These are phyloP conservation scores for Drosophila vallismaia DNA, from an alignment of 2,888 invertebrate species.

Conservation along the genomic window DNA sequence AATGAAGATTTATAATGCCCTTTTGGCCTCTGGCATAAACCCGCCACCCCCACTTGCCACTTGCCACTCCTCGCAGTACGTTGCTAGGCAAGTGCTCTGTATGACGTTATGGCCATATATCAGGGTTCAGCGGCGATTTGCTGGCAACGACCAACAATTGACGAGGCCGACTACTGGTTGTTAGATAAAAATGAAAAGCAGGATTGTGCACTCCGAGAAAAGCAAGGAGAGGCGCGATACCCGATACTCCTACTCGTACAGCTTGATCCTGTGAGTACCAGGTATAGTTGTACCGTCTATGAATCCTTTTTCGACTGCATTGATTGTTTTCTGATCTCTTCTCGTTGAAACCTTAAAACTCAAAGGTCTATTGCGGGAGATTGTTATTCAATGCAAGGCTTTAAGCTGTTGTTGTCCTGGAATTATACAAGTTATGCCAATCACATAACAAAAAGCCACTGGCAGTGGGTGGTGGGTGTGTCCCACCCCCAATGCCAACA, in stretches of 20 bases:
- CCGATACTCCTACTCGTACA: too few species aligned
- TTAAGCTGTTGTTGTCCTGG: constrained; percentile 12
- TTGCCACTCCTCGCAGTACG: not conserved
- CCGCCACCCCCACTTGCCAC: not conserved
- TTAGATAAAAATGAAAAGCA: constrained; percentile 7
- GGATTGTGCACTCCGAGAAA: not conserved
- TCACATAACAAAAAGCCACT: constrained; percentile 68
- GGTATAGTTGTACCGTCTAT: not conserved
- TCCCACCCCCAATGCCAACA: constrained; percentile 31
- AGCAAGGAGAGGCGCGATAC: too few species aligned
- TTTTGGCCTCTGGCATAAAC: constrained; percentile 7
- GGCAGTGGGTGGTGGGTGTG: not conserved
- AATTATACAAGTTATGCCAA: constrained; percentile 71
- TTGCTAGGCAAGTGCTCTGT: constrained; percentile 25
- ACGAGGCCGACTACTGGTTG: constrained; percentile 34
- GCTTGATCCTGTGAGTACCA: too few species aligned
- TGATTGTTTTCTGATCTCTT: not conserved
- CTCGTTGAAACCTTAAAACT: not conserved
- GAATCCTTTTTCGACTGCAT: too few species aligned
- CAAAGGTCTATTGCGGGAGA: not conserved
- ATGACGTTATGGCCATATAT: constrained; percentile 73
- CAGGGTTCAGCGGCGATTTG: constrained; percentile 71
- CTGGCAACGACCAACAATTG: constrained; percentile 55
- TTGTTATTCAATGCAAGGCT: constrained; percentile 8
- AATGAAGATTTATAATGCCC: constrained; percentile 75